Evolutionary conservation across 2,888 invertebrate genomes (phyloP).

Genomic region (Endotricha flammealis): DNA sequence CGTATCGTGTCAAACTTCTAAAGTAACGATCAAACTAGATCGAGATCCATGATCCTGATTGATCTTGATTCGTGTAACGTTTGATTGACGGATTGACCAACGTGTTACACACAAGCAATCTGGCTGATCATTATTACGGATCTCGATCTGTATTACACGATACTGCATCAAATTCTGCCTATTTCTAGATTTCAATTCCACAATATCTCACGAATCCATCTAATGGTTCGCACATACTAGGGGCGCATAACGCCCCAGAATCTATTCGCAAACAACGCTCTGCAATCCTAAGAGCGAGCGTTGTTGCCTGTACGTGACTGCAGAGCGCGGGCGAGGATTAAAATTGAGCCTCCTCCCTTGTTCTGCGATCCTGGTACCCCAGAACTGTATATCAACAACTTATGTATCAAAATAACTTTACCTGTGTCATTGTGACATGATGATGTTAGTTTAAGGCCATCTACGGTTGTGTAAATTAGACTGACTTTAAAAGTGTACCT

Average conservation of each 20-base stretch:
- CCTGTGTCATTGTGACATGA: background rate
- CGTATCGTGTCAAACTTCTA: too few relatives aligned
- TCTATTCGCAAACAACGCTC: constrained; percentile 13
- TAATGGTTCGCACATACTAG: constrained; percentile 7
- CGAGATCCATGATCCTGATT: too few relatives aligned
- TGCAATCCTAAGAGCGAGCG: constrained; percentile 25
- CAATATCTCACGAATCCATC: background rate
- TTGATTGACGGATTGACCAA: too few relatives aligned
- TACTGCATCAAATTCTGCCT: background rate
- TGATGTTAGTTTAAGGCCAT: too few relatives aligned
- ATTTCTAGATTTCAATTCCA: background rate
- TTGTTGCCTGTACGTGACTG: constrained; percentile 28
- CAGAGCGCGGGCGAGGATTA: constrained; percentile 28
- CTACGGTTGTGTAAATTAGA: too few relatives aligned
- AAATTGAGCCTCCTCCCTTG: constrained; percentile 21
- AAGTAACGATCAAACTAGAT: too few relatives aligned
- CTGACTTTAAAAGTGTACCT: too few relatives aligned
- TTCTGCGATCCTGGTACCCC: constrained; percentile 22
- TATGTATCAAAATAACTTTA: constrained; percentile 2
- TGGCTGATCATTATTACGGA: too few relatives aligned
- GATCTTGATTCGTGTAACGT: too few relatives aligned
- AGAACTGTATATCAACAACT: constrained; percentile 2
- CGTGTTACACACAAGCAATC: too few relatives aligned
- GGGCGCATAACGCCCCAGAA: constrained; percentile 7
- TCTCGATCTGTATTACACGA: too few relatives aligned